phyloP scores from a whole-genome alignment of 1,140 invertebrate species.

The Venturia canescens region DNA sequence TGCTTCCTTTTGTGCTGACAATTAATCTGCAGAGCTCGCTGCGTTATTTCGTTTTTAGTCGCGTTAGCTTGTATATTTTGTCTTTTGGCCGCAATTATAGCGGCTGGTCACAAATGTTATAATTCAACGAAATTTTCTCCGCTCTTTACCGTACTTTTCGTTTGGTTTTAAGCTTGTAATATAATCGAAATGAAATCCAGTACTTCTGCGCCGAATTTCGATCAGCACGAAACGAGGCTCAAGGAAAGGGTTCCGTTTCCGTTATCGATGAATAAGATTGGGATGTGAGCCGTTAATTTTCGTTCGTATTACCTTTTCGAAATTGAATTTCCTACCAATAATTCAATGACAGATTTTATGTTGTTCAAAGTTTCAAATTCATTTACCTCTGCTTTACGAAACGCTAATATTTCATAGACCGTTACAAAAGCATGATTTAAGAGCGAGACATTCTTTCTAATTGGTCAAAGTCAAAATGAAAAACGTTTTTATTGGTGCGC shows the following conservation, averaged over 20 bases:
- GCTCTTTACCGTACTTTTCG: background rate
- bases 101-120: conserved; percentile 25
- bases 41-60: background rate
- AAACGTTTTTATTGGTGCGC: background rate
- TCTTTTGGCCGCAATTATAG: conserved; percentile 4
- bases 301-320: too few relatives aligned
- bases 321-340: too few relatives aligned
- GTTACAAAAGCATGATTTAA: too few relatives aligned
- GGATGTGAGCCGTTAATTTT: too few relatives aligned
- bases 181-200: too few relatives aligned
- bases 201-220: too few relatives aligned
- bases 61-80: conserved; percentile 1
- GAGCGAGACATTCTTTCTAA: too few relatives aligned
- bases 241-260: background rate
- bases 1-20: background rate
- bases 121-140: conserved; percentile 10
- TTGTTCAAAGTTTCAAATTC: too few relatives aligned
- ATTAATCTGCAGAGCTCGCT: background rate
- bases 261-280: background rate
- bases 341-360: too few relatives aligned
- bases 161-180: background rate
- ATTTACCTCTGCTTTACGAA: too few relatives aligned
- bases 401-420: too few relatives aligned
- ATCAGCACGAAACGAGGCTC: background rate
- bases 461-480: too few relatives aligned